phyloP scores from a whole-genome alignment of 1,140 invertebrate species.

The Drosophila arawakana region DNA sequence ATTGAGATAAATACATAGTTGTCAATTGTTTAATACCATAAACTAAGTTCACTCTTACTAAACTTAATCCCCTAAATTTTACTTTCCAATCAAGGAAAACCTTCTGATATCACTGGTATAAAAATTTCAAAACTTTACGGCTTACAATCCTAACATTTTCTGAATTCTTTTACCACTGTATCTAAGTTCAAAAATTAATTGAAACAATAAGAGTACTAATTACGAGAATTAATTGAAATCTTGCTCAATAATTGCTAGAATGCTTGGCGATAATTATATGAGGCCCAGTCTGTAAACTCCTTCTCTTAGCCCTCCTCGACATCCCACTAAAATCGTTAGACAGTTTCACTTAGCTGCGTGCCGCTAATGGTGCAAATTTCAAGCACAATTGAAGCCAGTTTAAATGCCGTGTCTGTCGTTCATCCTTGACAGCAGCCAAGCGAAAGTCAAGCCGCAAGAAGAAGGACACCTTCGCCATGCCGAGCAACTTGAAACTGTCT shows the following conservation, averaged over 20 bases:
- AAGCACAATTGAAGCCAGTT: conserved; percentile 67
- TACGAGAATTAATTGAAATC: too few relatives aligned
- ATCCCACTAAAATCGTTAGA: conserved; percentile 2
- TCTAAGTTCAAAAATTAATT: too few relatives aligned
- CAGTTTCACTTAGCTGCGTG: conserved; percentile 53
- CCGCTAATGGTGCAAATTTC: conserved; percentile 70
- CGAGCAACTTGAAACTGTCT: not conserved
- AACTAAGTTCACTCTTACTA: too few relatives aligned
- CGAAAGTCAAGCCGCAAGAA: conserved; percentile 29
- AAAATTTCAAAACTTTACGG: too few relatives aligned
- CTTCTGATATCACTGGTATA: too few relatives aligned
- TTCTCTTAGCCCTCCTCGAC: not conserved
- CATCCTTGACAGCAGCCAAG: conserved; percentile 19
- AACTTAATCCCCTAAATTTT: too few relatives aligned
- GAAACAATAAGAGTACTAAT: too few relatives aligned
- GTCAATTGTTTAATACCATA: too few relatives aligned
- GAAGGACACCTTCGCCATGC: conserved; percentile 12
- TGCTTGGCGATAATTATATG: not conserved
- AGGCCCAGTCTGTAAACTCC: not conserved
- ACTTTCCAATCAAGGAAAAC: too few relatives aligned
- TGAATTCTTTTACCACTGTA: too few relatives aligned
- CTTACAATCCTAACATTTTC: too few relatives aligned
- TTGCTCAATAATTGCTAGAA: not conserved
- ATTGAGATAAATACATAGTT: not conserved
- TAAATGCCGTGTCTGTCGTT: conserved; percentile 33